phyloP scores from a whole-genome alignment of 2,113 vertebrate genomes.

The Anthoscopus minutus region DNA sequence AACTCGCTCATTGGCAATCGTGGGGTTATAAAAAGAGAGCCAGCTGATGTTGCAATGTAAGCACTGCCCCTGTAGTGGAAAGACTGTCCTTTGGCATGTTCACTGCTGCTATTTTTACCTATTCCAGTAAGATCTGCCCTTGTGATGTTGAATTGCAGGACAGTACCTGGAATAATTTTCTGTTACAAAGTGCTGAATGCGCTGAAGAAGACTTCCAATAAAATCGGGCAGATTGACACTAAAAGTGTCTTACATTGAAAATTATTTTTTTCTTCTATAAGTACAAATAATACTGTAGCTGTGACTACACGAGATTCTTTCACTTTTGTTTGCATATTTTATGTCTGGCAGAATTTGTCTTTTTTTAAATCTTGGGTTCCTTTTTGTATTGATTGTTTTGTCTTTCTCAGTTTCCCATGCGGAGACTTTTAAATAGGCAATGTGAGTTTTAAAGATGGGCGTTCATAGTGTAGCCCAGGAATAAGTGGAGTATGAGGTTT shows the following conservation, averaged over 20 bases:
- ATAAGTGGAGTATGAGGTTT: not conserved
- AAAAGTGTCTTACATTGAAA: not conserved
- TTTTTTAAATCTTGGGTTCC: not conserved
- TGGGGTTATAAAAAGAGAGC: constrained; percentile 48
- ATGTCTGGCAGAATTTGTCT: not conserved
- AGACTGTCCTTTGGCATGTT: constrained; percentile 53
- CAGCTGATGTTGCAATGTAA: constrained; percentile 50
- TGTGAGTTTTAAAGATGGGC: not conserved
- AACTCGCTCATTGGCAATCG: not conserved
- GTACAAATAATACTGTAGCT: not conserved
- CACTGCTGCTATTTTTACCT: constrained; percentile 61
- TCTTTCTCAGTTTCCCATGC: not conserved
- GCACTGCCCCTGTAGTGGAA: constrained; percentile 49
- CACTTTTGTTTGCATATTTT: not conserved
- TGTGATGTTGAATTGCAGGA: constrained; percentile 41
- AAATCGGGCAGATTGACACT: not conserved
- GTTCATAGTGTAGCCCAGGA: not conserved
- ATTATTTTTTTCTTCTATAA: not conserved
- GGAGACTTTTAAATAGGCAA: not conserved
- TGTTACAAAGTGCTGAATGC: not conserved
- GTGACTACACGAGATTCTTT: not conserved
- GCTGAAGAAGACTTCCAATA: not conserved
- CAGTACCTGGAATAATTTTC: constrained; percentile 45
- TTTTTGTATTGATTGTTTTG: not conserved
- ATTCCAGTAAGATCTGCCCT: constrained; percentile 59